Percentiles rank a stretch among this genome's conserved stretches.
phyloP scores from a whole-genome alignment of 2,113 vertebrate genomes.

The Pluvialis apricaria region DNA sequence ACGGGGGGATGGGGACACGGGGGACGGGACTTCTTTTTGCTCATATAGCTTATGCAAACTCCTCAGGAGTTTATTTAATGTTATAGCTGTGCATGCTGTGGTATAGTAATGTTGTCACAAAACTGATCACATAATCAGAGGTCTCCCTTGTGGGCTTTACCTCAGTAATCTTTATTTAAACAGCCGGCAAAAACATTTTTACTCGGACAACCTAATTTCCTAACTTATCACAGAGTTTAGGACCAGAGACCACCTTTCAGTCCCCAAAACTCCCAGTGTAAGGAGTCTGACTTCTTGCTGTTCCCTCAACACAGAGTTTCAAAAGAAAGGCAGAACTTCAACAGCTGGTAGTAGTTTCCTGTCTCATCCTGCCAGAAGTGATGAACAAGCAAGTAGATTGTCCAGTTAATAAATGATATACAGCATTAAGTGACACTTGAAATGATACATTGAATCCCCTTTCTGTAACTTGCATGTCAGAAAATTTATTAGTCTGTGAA shows the following conservation, averaged over 20 bases:
- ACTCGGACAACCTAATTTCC: neutral
- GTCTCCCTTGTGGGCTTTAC: neutral
- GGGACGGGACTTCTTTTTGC: accelerated
- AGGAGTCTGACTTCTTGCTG: neutral
- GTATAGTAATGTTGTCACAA: neutral
- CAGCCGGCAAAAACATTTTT: neutral
- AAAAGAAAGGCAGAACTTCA: neutral
- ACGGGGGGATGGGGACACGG: accelerated
- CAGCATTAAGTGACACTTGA: neutral
- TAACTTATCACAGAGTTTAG: neutral
- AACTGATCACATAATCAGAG: neutral
- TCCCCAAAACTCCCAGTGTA: neutral
- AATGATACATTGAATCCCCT: neutral
- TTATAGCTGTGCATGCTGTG: neutral
- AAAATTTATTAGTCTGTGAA: neutral
- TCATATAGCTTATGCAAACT: neutral
- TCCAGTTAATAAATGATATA: neutral
- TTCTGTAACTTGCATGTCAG: neutral
- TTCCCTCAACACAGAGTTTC: neutral
- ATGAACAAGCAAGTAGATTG: neutral
- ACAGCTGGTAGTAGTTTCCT: neutral
- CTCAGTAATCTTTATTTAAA: neutral
- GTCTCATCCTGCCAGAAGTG: neutral
- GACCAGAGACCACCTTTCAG: neutral
- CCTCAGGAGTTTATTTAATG: neutral